Evolutionary conservation across 1,140 invertebrate species (phyloP), one percentile per base, ranked within the genome.

Genomic region (Triops longicaudatus): DNA sequence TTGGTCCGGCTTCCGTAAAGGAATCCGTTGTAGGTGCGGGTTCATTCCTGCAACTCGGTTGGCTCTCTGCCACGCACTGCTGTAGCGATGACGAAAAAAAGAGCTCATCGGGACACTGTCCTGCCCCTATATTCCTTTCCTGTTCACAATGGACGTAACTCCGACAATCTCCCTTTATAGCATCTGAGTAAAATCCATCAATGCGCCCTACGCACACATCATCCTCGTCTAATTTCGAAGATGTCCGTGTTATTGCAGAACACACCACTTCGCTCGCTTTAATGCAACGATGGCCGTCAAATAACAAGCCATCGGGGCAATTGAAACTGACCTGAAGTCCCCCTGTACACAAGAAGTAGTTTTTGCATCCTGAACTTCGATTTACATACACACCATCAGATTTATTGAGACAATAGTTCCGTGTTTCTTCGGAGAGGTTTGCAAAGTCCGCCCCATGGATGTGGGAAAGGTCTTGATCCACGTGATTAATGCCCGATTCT

Each of bases 311-410:
- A n/a, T 78, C 78, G 26, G 82, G 79, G 75, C 85, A 86, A 73
- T 77, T 79, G 27, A 82, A 80, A 28, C 81, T 81, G 17, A 81
- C 80, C 41, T 83, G 79, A 1, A 83, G 81, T 27, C 85, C 85
- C 17, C 82, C 83, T 0, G 86, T 84, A 79, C 88, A 89, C 78
- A 88, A 84, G 81, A 86, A 88, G 81, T 88, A 89, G 12, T 83
- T 83, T 42, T 82, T 84, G 80, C 88, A 89, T 7, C 85, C 85
- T 0, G 86, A 85, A 5, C 84, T 83, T 26, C 81, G 81, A 79
- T 87, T 85, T 2, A 85, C 80, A 82, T 84, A 88, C 79, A 88
- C 86, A 0, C 88, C 88, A 81, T 88, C 86, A 5, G 81, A 80
- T 42, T 79, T 75, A 6, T 79, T 80, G 11, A 79, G 77, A 75